A percentile compares a stretch with the other conserved stretches of the same genome.
Conservation (phyloP, 2,797 vertebrate genomes). For the Chaunax sp. region DNA sequence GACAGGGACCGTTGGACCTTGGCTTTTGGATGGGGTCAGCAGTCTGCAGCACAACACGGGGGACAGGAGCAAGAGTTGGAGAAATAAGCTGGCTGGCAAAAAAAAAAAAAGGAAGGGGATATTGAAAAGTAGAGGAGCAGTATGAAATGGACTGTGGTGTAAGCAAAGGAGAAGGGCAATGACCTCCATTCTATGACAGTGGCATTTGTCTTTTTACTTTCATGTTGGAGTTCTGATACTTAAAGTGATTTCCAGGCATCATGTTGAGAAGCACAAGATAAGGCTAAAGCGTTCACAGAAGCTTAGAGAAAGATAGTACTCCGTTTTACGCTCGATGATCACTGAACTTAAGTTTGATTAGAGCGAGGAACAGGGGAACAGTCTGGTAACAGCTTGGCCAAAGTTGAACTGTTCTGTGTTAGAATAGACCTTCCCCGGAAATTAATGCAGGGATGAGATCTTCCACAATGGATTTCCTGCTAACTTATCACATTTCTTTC, state of each 20-base stretch:
- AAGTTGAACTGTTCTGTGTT: constrained; percentile 30
- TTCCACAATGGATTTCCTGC: constrained; percentile 39
- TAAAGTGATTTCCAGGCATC: constrained; percentile 16
- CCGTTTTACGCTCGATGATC: constrained; percentile 10
- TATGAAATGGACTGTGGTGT: constrained; percentile 29
- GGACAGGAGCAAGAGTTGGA: constrained; percentile 34
- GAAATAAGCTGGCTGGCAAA: constrained; percentile 47
- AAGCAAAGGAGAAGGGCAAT: constrained; percentile 28
- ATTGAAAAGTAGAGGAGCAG: constrained; percentile 13
- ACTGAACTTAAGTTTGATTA: constrained; percentile 26
- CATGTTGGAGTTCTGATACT: constrained; percentile 19
- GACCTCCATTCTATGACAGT: constrained; percentile 36
- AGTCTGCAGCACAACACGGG: constrained; percentile 51
- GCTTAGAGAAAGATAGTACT: neutral
- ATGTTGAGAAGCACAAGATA: constrained; percentile 11
- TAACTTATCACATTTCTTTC: constrained; percentile 39
- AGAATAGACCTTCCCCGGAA: constrained; percentile 25
- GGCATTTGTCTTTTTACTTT: constrained; percentile 32
- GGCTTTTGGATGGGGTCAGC: constrained; percentile 38
- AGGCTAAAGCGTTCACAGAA: neutral
- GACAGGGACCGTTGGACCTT: constrained; percentile 55
- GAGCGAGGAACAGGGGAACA: constrained; percentile 1
- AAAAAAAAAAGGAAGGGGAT: constrained; percentile 5
- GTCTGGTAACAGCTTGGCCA: constrained; percentile 1
- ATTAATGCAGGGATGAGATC: constrained; percentile 50